These are phyloP conservation scores for Adelognathus sp. DNA, from an alignment of 2,888 invertebrate species.

Conservation along the genomic window DNA sequence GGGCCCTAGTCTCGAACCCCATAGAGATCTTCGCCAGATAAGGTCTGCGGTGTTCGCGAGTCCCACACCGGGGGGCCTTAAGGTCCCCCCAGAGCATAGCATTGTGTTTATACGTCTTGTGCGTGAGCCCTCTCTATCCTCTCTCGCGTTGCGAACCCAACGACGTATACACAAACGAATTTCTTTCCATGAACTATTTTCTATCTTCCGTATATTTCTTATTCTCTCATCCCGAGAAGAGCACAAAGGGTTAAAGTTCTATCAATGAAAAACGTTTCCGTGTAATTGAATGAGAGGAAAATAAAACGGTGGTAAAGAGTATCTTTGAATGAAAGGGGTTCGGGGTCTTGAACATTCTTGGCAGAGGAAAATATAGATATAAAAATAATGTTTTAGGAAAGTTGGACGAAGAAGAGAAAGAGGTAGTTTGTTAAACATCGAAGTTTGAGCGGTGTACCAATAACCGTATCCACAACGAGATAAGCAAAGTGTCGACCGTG, in stretches of 20 bases:
- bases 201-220: slow-evolving; percentile 11
- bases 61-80: slow-evolving; percentile 75
- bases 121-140: slow-evolving; percentile 51
- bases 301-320: not conserved
- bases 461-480: slow-evolving; percentile 47
- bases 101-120: slow-evolving; percentile 69
- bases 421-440: slow-evolving; percentile 42
- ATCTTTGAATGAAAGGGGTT: not conserved
- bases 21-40: slow-evolving; percentile 77
- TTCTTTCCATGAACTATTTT: slow-evolving; percentile 37
- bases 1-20: slow-evolving; percentile 71
- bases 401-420: not conserved
- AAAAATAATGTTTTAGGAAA: not conserved
- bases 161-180: slow-evolving; percentile 30
- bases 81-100: slow-evolving; percentile 56
- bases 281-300: slow-evolving; percentile 23
- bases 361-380: not conserved
- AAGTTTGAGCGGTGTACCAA: slow-evolving; percentile 41
- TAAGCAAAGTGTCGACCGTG: slow-evolving; percentile 58
- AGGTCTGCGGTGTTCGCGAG: slow-evolving; percentile 78
- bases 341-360: not conserved
- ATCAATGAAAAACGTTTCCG: slow-evolving; percentile 19
- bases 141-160: slow-evolving; percentile 8
- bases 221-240: not conserved
- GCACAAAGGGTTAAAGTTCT: slow-evolving; percentile 26